Evolutionary conservation across 2,797 vertebrate species (phyloP).

Genomic region (Octomys mimax): DNA sequence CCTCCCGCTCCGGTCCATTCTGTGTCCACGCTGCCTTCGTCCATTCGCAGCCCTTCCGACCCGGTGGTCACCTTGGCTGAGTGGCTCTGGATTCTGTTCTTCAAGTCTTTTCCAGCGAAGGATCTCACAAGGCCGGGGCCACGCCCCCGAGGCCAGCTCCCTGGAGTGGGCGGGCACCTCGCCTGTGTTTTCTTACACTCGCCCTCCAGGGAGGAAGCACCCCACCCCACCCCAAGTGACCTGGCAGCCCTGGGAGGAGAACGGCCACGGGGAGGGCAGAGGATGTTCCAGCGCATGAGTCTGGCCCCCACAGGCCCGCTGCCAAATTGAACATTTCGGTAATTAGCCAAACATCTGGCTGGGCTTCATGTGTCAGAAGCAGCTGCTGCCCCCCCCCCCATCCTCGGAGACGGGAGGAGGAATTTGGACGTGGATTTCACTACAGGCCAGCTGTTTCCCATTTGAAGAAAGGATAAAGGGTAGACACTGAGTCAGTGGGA

Average conservation of each 20-base stretch:
- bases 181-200: not conserved
- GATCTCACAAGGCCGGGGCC: not conserved
- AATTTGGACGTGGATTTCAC: slow-evolving; percentile 49
- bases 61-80: not conserved
- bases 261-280: slow-evolving; percentile 22
- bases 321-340: slow-evolving; percentile 53
- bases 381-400: slow-evolving; percentile 59
- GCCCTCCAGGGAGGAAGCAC: not conserved
- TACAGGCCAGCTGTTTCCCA: slow-evolving; percentile 79
- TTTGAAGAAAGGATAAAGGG: slow-evolving; percentile 79
- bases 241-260: not conserved
- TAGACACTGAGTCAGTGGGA: slow-evolving; percentile 79
- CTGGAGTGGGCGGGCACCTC: not conserved
- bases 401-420: not conserved
- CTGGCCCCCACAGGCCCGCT: slow-evolving; percentile 57
- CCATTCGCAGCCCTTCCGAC: not conserved
- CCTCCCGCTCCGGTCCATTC: not conserved
- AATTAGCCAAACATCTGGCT: slow-evolving; percentile 75
- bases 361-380: slow-evolving; percentile 60
- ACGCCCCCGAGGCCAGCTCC: not conserved
- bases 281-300: not conserved
- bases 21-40: not conserved
- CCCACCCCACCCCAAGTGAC: not conserved
- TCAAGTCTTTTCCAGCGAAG: not conserved
- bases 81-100: not conserved